Conservation (phyloP, 1,140 invertebrate genomes). For the Apis dorsata region DNA sequence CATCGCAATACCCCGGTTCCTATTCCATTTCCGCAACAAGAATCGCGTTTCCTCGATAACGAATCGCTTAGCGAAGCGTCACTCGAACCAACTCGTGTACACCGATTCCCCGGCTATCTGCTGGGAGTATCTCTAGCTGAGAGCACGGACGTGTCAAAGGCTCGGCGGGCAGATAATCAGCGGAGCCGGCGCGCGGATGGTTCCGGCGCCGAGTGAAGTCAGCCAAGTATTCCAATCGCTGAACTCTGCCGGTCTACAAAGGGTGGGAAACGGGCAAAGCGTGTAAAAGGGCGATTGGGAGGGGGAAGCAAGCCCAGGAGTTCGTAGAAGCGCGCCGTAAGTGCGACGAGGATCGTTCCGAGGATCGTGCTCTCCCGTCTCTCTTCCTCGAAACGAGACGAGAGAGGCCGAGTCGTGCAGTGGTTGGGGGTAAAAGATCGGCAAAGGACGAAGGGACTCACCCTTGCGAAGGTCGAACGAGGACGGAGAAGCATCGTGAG, state of each 20-base stretch:
- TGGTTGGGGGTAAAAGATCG: conserved; percentile 4
- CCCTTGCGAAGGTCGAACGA: background rate
- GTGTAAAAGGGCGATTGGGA: conserved; percentile 24
- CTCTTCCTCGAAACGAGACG: conserved; percentile 3
- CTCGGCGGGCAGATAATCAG: conserved; percentile 48
- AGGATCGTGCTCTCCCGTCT: conserved; percentile 33
- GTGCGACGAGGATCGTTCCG: conserved; percentile 53
- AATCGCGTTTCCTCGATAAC: background rate
- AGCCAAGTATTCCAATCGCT: conserved; percentile 36
- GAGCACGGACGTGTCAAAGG: conserved; percentile 49
- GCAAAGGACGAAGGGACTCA: conserved; percentile 20
- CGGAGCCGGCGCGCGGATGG: conserved; percentile 40
- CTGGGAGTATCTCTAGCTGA: conserved; percentile 25
- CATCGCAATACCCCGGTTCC: background rate
- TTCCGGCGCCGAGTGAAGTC: conserved; percentile 56
- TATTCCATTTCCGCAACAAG: background rate
- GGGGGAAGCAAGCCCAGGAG: conserved; percentile 66
- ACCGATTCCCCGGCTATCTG: conserved; percentile 8
- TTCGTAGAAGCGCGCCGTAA: conserved; percentile 67
- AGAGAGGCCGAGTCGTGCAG: conserved; percentile 6
- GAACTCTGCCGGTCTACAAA: conserved; percentile 30
- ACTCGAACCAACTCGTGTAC: background rate
- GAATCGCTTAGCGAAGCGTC: background rate
- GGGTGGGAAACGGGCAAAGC: conserved; percentile 43
- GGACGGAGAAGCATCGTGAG: conserved; percentile 18